phyloP scores from a whole-genome alignment of 92 coral and sea anemone species.

The Epizoanthus scotinus region DNA sequence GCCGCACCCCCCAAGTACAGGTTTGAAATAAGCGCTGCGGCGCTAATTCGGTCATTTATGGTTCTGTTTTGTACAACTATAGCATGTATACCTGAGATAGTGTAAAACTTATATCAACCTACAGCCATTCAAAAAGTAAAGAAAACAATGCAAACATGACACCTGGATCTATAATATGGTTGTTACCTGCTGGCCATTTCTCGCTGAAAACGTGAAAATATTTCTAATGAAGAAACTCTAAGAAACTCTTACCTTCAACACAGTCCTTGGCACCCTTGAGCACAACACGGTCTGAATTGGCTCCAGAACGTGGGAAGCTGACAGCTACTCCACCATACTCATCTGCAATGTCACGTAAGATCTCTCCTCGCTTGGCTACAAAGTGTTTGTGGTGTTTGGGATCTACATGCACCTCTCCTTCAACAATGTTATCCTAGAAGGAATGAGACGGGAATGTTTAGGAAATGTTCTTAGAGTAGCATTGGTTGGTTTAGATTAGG shows the following conservation, averaged over 20 bases:
- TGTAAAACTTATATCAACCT: too few species aligned
- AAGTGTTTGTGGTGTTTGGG: slow-evolving; percentile 97
- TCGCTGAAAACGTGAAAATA: neutral
- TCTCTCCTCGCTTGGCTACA: slow-evolving; percentile 96
- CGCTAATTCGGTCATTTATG: too few species aligned
- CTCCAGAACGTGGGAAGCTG: slow-evolving; percentile 93
- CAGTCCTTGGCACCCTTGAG: slow-evolving; percentile 98
- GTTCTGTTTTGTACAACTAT: too few species aligned
- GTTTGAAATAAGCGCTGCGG: too few species aligned
- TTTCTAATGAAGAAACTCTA: neutral
- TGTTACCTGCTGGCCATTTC: neutral
- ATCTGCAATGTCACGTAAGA: slow-evolving; percentile 80
- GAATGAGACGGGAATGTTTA: neutral
- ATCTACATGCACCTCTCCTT: slow-evolving; percentile 93
- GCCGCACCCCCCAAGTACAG: too few species aligned
- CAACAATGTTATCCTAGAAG: slow-evolving; percentile 93
- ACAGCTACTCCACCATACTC: slow-evolving; percentile 96
- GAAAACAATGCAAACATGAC: too few species aligned
- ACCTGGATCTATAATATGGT: too few species aligned
- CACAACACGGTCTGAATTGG: slow-evolving; percentile 93
- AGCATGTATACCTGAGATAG: too few species aligned
- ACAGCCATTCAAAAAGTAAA: too few species aligned
- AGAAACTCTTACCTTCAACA: slow-evolving; percentile 66
- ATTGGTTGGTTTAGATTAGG: too few species aligned
- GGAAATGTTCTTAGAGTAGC: neutral